Evolutionary conservation across 2,113 vertebrate species (phyloP), one percentile per base, ranked within the genome.

Genomic region (Stercorarius parasiticus): DNA sequence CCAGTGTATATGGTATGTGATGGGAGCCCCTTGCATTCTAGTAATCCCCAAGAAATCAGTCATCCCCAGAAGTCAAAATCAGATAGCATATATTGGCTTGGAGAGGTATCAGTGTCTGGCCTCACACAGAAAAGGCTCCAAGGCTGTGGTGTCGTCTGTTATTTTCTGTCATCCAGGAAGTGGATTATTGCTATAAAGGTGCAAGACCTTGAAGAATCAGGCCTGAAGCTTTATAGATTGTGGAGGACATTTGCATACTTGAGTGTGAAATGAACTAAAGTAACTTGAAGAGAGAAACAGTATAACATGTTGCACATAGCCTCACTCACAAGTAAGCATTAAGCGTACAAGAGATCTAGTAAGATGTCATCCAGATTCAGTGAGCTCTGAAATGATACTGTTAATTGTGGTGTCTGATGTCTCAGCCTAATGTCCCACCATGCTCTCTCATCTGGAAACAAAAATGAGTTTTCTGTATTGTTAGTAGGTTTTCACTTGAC

Each of bases 401-500:
- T 47, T 84, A 52, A 40, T 78, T 90, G 17, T 45, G 34, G 29
- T 71, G 29, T 74, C 59, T 62, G 55, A 62, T 66, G 26, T 66
- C 55, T 86, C 67, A 79, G 66, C 61, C 67, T 62, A 73, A 65
- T 1, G 11, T 50, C 25, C 40, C 25, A 43, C 77, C 43, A 15
- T 26, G 13, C 52, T 69, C 36, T 85, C 23, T 87, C 34, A 67
- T 29, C 58, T 76, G 84, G 56, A 87, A 94, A 90, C 11, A 88
- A 87, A 82, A 71, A 73, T 23, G 25, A 53, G 11, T 10, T 82
- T 94, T 92, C 34, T 59, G 11, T 73, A 18, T 56, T 74, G 27
- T 73, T 72, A 62, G 32, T 93, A 70, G 59, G 14, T 86, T 93
- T 89, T 76, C 52, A 58, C 22, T 93, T 85, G 66, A 80, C 49